Base-by-base conservation (phyloP, 2,113 vertebrate species). In the Aramus guarauna region DNA sequence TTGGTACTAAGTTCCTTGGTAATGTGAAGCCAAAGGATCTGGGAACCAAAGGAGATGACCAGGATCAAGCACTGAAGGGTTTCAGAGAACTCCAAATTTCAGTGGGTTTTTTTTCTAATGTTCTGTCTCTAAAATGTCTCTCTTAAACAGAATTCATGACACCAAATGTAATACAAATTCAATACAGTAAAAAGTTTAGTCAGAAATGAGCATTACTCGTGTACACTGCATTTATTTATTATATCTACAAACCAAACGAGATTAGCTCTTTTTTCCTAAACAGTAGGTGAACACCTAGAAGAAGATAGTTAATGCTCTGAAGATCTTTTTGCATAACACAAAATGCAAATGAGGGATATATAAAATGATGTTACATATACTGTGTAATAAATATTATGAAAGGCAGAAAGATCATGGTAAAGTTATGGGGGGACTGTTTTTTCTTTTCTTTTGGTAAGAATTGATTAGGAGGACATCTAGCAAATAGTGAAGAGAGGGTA, bases 381-480 rank as follows among this genome's bases (percentile, higher is more conserved):
- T 21, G 4, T 24, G 47, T 53, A 85, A 53, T 36, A 17, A 23
- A 14, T 24, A 3, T 56, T 56, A 34, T 12, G 12, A 62, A 88
- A 81, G 4, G 22, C 29, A 62, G 45, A 69, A 85, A 47, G 22
- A 11, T 43, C 1, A 2, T n/a, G 1, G 0, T 48, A n/a, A 47
- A 34, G 1, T 39, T 73, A 18, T 5, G 2, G 5, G 9, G 39
- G 10, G 8, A 8, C 6, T 36, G 3, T 9, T 27, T 41, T 15
- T 50, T 48, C 48, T 80, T 48, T 52, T 8, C 8, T 29, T 85
- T 37, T 58, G 36, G 5, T 64, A 73, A 55, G 32, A 52, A 66
- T 11, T 75, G 32, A 15, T 80, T 59, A 47, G 18, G 22, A 81
- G 8, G 10, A 72, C 18, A 36, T 2, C 2, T 27, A 60, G 8